Percentiles rank a stretch among this genome's conserved stretches.
These are phyloP conservation scores for Drosophila crucigera DNA, from an alignment of 2,888 invertebrate species.

Conservation along the genomic window DNA sequence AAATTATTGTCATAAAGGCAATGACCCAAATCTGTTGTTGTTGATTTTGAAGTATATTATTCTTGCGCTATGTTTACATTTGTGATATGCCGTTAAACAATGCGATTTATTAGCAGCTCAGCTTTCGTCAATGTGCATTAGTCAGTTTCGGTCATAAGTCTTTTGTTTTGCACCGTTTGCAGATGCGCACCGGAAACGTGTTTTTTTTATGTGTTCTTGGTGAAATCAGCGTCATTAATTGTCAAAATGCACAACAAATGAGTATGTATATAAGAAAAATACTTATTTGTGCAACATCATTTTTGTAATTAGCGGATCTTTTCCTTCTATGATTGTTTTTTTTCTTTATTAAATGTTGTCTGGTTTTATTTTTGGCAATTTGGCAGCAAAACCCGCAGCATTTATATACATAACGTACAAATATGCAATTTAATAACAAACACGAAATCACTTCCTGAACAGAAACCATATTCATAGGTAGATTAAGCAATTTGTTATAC, in stretches of 20 bases:
- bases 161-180: conserved; percentile 43
- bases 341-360: conserved; percentile 33
- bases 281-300: conserved; percentile 73
- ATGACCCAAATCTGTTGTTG: conserved; percentile 60
- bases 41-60: conserved; percentile 35
- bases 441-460: conserved; percentile 61
- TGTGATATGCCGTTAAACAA: conserved; percentile 40
- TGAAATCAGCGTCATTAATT: conserved; percentile 76
- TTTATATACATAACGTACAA: conserved; percentile 34
- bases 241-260: conserved; percentile 53
- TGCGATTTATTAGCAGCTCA: conserved; percentile 33
- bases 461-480: conserved; percentile 5
- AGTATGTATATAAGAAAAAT: conserved; percentile 10
- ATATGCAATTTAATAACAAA: conserved; percentile 56
- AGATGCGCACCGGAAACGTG: conserved; percentile 59
- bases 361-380: conserved; percentile 37
- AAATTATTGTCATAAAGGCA: conserved; percentile 53
- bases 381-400: conserved; percentile 30
- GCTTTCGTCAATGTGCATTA: conserved; percentile 25
- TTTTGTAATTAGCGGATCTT: conserved; percentile 62
- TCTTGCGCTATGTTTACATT: conserved; percentile 36
- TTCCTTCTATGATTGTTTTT: conserved; percentile 18
- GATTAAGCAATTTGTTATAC: conserved; percentile 46
- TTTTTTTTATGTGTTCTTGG: conserved; percentile 44
- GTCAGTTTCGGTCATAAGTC: conserved; percentile 58